Evolutionary conservation across 2,113 vertebrate species (phyloP).

Genomic region (Etheostoma cragini): DNA sequence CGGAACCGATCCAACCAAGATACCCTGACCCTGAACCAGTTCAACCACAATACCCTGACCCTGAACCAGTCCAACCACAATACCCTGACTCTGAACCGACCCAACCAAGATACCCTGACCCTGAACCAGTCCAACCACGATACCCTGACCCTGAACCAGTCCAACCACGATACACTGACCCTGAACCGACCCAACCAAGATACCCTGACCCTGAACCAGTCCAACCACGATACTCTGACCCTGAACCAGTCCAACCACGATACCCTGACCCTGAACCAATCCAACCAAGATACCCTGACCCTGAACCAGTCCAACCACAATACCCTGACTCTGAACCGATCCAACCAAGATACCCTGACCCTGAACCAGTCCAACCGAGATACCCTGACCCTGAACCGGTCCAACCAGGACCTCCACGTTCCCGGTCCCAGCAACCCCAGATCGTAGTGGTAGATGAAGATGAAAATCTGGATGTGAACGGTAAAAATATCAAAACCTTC

Average conservation of each 20-base stretch:
- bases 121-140: not conserved
- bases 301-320: no score
- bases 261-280: no score
- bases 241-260: conserved; percentile 31
- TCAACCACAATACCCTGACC: not conserved
- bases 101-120: not conserved
- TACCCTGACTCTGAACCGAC: not conserved
- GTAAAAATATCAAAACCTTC: conserved; percentile 57
- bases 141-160: not conserved
- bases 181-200: not conserved
- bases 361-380: not conserved
- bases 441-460: conserved; percentile 85
- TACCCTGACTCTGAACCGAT: no score
- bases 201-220: not conserved
- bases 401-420: conserved; percentile 53
- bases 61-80: not conserved
- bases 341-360: not conserved
- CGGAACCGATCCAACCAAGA: conserved; percentile 22
- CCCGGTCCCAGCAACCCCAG: conserved; percentile 80
- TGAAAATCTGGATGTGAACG: conserved; percentile 84
- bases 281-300: no score
- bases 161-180: not conserved
- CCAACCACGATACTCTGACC: not conserved
- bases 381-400: conserved; percentile 22
- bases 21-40: no score